These are phyloP conservation scores for Campoplex nolae DNA, from an alignment of 2,888 invertebrate species.

Conservation along the genomic window DNA sequence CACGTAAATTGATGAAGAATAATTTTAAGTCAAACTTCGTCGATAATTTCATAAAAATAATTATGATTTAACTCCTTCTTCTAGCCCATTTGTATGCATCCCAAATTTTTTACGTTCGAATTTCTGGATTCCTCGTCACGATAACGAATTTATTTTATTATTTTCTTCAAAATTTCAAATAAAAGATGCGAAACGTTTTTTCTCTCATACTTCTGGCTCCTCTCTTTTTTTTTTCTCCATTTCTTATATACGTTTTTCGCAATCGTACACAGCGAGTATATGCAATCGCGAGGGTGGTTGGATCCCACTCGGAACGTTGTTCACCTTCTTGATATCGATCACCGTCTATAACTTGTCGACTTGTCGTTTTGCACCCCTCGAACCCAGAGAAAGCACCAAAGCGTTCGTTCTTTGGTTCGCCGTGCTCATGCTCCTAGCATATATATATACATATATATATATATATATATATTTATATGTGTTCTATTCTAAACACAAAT, in stretches of 20 bases:
- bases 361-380: slow-evolving; percentile 44
- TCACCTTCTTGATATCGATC: slow-evolving; percentile 69
- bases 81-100: too few species aligned
- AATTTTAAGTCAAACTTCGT: too few species aligned
- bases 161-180: not conserved
- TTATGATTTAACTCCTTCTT: too few species aligned
- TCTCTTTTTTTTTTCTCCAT: not conserved
- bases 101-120: slow-evolving; percentile 1
- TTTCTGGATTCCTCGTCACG: not conserved
- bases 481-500: slow-evolving; percentile 33
- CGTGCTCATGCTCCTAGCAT: slow-evolving; percentile 15
- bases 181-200: not conserved
- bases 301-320: slow-evolving; percentile 50
- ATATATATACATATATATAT: not conserved
- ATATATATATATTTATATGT: not conserved
- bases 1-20: too few species aligned
- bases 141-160: not conserved
- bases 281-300: slow-evolving; percentile 32
- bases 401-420: slow-evolving; percentile 28
- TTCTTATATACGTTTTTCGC: not conserved
- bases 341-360: slow-evolving; percentile 41
- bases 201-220: not conserved
- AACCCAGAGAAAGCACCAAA: slow-evolving; percentile 24
- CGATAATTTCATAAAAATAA: too few species aligned
- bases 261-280: slow-evolving; percentile 19